Percentiles rank a stretch among this genome's conserved stretches.
Conservation (phyloP, 53 echinoderm and acorn worm genomes). For the Astropecten irregularis region DNA sequence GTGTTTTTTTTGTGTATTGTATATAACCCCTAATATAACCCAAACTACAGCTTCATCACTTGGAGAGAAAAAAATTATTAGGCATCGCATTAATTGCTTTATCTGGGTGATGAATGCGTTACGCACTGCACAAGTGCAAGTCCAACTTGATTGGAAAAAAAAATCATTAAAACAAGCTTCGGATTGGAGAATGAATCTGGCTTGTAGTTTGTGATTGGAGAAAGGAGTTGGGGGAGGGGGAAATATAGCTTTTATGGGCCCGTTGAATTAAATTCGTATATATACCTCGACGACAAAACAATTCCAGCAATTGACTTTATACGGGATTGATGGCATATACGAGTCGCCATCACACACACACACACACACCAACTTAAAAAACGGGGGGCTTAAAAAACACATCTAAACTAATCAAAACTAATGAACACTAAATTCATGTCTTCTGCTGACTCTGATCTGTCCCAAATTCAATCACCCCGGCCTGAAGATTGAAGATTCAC, state of each 20-base stretch:
- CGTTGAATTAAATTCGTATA: not conserved
- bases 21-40: too few relatives aligned
- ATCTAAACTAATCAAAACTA: slow-evolving; percentile 38
- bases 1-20: too few relatives aligned
- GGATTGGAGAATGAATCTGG: too few relatives aligned
- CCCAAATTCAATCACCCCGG: not conserved
- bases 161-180: not conserved
- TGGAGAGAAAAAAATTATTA: not conserved
- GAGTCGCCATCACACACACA: not conserved
- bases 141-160: not conserved
- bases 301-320: too few relatives aligned
- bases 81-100: not conserved
- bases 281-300: not conserved
- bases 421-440: slow-evolving; percentile 20
- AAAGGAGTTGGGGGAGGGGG: too few relatives aligned
- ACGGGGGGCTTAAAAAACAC: slow-evolving; percentile 33
- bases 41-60: not conserved
- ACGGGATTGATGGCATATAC: not conserved
- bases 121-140: not conserved
- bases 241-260: not conserved
- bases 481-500: slow-evolving; percentile 10
- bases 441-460: not conserved
- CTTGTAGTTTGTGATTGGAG: too few relatives aligned
- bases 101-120: not conserved
- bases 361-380: too few relatives aligned